Evolutionary conservation across 2,888 invertebrate genomes (phyloP).

Genomic region (Lycocerus yunnanus): DNA sequence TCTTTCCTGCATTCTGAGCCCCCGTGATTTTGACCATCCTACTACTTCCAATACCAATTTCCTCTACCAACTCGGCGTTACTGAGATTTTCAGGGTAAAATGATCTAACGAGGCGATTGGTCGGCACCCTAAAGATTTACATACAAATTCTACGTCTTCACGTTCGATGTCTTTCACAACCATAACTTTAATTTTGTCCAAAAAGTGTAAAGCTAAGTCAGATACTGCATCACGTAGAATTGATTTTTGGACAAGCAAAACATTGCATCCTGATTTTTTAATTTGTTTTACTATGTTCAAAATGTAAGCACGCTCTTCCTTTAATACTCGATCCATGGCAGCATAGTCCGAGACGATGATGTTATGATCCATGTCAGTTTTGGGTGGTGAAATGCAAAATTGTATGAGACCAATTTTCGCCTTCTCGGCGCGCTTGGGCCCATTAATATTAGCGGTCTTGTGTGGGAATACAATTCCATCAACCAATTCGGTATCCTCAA

Average conservation of each 20-base stretch:
- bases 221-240: conserved; percentile 92
- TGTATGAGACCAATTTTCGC: conserved; percentile 99
- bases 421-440: conserved; percentile 93
- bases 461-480: conserved; percentile 96
- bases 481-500: conserved; percentile 95
- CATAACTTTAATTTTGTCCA: conserved; percentile 98
- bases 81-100: conserved; percentile 92
- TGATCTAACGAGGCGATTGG: conserved; percentile 99
- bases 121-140: conserved; percentile 90
- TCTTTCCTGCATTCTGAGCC: conserved; percentile 81
- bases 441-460: conserved; percentile 85
- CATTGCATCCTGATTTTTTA: conserved; percentile 98
- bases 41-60: conserved; percentile 80
- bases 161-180: conserved; percentile 97
- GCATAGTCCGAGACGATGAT: conserved; percentile 97
- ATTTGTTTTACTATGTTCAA: conserved; percentile 98
- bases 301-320: conserved; percentile 97
- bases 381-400: conserved; percentile 99
- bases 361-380: conserved; percentile 99
- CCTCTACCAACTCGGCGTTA: conserved; percentile 92
- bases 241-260: conserved; percentile 82
- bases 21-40: conserved; percentile 80
- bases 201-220: conserved; percentile 95
- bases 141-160: conserved; percentile 97
- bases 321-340: conserved; percentile 98